phyloP scores from a whole-genome alignment of 2,888 invertebrate genomes.

The Magallana nippona region DNA sequence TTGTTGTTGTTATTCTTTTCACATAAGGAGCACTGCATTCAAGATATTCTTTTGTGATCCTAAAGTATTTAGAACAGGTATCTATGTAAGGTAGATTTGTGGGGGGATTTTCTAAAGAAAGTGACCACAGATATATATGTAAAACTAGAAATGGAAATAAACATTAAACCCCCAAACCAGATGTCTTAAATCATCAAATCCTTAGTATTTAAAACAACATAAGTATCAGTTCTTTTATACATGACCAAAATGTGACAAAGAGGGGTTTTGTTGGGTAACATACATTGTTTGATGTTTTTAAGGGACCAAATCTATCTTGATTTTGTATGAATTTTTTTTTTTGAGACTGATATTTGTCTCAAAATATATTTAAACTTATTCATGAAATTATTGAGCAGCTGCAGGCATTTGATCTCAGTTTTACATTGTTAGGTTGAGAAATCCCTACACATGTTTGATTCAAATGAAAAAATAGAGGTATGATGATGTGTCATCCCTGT shows the following conservation, averaged over 20 bases:
- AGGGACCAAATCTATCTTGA: too few relatives aligned
- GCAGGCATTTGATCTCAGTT: not conserved
- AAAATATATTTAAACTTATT: too few relatives aligned
- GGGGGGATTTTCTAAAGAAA: not conserved
- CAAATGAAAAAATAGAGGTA: constrained; percentile 33
- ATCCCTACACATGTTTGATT: constrained; percentile 11
- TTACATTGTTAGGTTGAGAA: constrained; percentile 25
- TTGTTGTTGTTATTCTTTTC: too few relatives aligned
- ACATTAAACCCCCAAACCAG: constrained; percentile 10
- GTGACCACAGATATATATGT: not conserved
- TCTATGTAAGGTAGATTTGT: not conserved
- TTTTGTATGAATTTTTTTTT: too few relatives aligned
- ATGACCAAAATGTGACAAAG: not conserved
- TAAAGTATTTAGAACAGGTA: not conserved
- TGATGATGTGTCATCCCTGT: not conserved
- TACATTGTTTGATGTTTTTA: not conserved
- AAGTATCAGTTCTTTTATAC: not conserved
- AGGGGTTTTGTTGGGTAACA: not conserved
- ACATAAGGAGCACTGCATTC: too few relatives aligned
- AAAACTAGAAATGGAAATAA: not conserved
- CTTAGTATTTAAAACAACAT: not conserved
- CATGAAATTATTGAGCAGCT: too few relatives aligned
- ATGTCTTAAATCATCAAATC: constrained; percentile 15
- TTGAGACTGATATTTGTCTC: too few relatives aligned
- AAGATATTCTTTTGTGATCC: too few relatives aligned